Evolutionary conservation across 2,888 invertebrate species (phyloP).

Genomic region (Aleiodes leptofemur): DNA sequence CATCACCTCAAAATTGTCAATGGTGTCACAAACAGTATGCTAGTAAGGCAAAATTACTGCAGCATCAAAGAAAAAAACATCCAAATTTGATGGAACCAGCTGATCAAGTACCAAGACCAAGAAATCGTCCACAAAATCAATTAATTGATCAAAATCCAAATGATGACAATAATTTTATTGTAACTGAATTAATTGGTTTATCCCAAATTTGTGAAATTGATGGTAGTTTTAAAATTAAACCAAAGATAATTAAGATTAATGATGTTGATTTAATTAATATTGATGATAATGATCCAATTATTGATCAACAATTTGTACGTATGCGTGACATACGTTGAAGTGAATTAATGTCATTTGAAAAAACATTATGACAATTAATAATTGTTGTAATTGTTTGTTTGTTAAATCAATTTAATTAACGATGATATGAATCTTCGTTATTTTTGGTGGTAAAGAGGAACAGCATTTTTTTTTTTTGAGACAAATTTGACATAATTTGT

Average conservation of each 20-base stretch:
- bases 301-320: constrained; percentile 69
- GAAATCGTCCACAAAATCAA: constrained; percentile 70
- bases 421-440: constrained; percentile 73
- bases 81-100: constrained; percentile 75
- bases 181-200: constrained; percentile 63
- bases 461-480: neutral
- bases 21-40: constrained; percentile 94
- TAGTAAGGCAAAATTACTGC: constrained; percentile 84
- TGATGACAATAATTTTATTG: constrained; percentile 61
- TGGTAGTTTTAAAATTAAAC: constrained; percentile 59
- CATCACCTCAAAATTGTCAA: constrained; percentile 83
- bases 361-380: constrained; percentile 36
- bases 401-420: constrained; percentile 60
- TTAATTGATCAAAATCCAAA: constrained; percentile 54
- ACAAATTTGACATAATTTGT: neutral
- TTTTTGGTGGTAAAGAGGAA: constrained; percentile 56
- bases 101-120: constrained; percentile 71
- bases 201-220: constrained; percentile 61
- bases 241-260: constrained; percentile 65
- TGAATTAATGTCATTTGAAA: constrained; percentile 34
- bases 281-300: constrained; percentile 59
- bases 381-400: constrained; percentile 41
- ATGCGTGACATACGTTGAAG: constrained; percentile 73
- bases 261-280: constrained; percentile 64
- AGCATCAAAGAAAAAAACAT: constrained; percentile 83